These are phyloP conservation scores for Podarcis siculus DNA, from an alignment of 2,797 vertebrate genomes.

Conservation along the genomic window DNA sequence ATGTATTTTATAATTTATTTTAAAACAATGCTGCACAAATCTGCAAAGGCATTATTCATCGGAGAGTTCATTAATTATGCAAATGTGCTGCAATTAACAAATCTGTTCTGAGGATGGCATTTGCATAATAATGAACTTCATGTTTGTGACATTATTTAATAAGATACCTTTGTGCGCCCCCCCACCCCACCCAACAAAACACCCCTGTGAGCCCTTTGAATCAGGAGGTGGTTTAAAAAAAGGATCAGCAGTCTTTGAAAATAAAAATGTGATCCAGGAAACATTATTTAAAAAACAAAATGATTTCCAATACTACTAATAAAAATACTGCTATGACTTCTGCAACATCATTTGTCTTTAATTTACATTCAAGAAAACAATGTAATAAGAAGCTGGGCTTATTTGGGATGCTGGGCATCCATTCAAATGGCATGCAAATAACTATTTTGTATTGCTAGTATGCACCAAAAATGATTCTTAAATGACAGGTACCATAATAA, in stretches of 20 bases:
- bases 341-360: constrained; percentile 51
- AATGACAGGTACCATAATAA: constrained; percentile 21
- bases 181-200: constrained; percentile 68
- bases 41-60: constrained; percentile 92
- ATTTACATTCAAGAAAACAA: constrained; percentile 61
- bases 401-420: constrained; percentile 59
- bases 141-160: constrained; percentile 91
- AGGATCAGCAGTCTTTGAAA: constrained; percentile 64
- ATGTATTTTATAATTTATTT: constrained; percentile 93
- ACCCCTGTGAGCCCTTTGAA: constrained; percentile 74
- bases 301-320: constrained; percentile 61
- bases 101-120: constrained; percentile 88
- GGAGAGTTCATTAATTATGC: constrained; percentile 95
- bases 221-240: constrained; percentile 63
- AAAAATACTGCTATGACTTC: constrained; percentile 60
- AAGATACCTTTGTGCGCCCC: constrained; percentile 87
- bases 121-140: constrained; percentile 93
- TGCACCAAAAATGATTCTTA: constrained; percentile 28
- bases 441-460: constrained; percentile 53
- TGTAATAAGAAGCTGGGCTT: constrained; percentile 44
- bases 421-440: constrained; percentile 44
- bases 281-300: constrained; percentile 64
- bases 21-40: constrained; percentile 87
- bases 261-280: constrained; percentile 64
- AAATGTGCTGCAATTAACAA: constrained; percentile 95